Base-by-base conservation (phyloP, 2,797 vertebrate species). In the Amphiprion clarkii region DNA sequence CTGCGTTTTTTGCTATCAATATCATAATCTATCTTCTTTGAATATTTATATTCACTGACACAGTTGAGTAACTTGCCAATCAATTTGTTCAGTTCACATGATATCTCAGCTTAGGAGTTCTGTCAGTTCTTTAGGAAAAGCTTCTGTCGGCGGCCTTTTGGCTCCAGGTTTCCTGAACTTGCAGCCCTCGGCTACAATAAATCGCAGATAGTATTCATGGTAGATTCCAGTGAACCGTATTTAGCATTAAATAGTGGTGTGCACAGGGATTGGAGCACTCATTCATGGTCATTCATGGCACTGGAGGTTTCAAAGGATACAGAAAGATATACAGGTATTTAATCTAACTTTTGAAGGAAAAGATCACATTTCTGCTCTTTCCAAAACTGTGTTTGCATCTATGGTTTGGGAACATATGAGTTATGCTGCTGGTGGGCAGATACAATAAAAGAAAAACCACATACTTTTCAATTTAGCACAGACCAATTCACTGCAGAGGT, bases 261-360 rank as follows among this genome's bases (percentile, higher is more conserved):
- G 65, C 56, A 57, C 1, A 44, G 29, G 54, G 51, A 67, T 69
- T 33, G 17, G 21, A 64, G 56, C 36, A 16, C 36, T 74, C n/a
- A 49, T 53, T 76, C 25, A 8, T 60, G 62, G 56, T 74, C n/a
- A 53, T 53, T 76, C 25, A 8, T 60, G 62, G 59, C 46, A 62
- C 23, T 63, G 51, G 31, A 49, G 49, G 40, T 72, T 77, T 89
- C 25, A 75, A 46, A 74, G 13, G 65, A 72, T 11, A 55, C 17
- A 66, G 46, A 59, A 78, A 81, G 48, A 77, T 58, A 70, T 73
- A 57, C 54, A 70, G 48, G 67, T 86, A 78, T 76, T 68, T 68
- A 68, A 80, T 77, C 51, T 16, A 36, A 53, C 46, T 49, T 65
- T 57, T 48, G 19, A 46, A 71, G 46, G 59, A 51, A 27, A 40